Base-by-base conservation (phyloP, 2,888 invertebrate species). In the Imbricaverruca yamaguchii region DNA sequence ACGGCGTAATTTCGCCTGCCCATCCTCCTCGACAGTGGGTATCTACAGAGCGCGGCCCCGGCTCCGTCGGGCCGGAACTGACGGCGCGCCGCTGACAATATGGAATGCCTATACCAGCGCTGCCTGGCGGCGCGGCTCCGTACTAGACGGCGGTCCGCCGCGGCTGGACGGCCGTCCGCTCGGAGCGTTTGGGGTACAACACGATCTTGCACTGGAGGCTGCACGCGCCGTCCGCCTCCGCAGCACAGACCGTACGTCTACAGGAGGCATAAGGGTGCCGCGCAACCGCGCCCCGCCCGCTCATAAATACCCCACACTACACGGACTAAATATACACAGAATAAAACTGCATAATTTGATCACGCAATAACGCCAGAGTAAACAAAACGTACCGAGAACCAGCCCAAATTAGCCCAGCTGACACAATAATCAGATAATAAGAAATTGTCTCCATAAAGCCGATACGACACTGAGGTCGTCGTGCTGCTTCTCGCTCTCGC, bases 241-340 rank as follows among this genome's bases (percentile, higher is more conserved):
- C 61, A 15, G 15, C 15, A 18, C 61, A 15, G 61, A 39, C 39
- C 7, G 61, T 18, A 18, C 61, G 61, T 61, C 61, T 61, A 61
- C 61, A 61, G 61, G 61, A 9, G 65, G 12, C 65, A 65, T 6
- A 59, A 59, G 59, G 59, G 59, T 59, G 59, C 59, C 39, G 39
- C 39, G 39, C 39, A 39, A 39, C 39, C 39, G 39, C 39, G 39
- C 39, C 4, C 39, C 65, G n/a, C 65, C 65, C 23, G n/a, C 12
- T 53, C 74, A 74, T 74, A 74, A 74, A 74, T 74, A 74, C 74
- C 74, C 74, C 74, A 53, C 53, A 74, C 74, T 67, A 67, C 67
- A 67, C 67, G 13, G 67, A 10, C 67, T 67, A 67, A 13, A 67
- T 67, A 67, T 25, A 67, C 39, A 39, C 25, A 67, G 67, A 67